Evolutionary conservation across 2,888 invertebrate genomes (phyloP).

Genomic region (Agrotis clavis): DNA sequence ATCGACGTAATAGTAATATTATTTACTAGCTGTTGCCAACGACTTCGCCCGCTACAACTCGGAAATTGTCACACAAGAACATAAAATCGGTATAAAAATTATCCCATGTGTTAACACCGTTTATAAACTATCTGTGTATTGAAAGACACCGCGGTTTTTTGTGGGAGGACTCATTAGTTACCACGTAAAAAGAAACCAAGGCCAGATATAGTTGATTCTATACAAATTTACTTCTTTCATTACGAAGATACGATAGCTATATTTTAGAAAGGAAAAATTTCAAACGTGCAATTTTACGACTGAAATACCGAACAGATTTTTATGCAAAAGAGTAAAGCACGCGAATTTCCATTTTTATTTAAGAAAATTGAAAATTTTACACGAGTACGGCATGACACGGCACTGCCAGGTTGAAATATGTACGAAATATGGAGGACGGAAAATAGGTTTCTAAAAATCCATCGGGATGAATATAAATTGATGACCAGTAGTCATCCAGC

Average conservation of each 20-base stretch:
- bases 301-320: constrained; percentile 17
- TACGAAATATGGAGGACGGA: not conserved
- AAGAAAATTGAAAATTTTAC: constrained; percentile 35
- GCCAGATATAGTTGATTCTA: too few relatives aligned
- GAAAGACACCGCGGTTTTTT: too few relatives aligned
- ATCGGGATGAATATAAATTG: not conserved
- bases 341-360: constrained; percentile 26
- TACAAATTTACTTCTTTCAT: too few relatives aligned
- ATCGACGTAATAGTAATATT: not conserved
- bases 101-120: too few relatives aligned
- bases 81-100: too few relatives aligned
- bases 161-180: too few relatives aligned
- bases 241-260: too few relatives aligned
- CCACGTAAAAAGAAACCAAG: too few relatives aligned
- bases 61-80: too few relatives aligned
- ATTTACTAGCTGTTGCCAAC: too few relatives aligned
- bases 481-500: not conserved
- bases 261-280: not conserved
- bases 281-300: not conserved
- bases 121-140: too few relatives aligned
- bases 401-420: not conserved
- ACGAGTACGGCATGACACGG: not conserved
- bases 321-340: not conserved
- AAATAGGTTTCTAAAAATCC: constrained; percentile 9
- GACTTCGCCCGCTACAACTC: too few relatives aligned